Percentiles rank a stretch among this genome's conserved stretches.
Conservation (phyloP, 2,888 invertebrate genomes). For the Trichopoda pennipes region DNA sequence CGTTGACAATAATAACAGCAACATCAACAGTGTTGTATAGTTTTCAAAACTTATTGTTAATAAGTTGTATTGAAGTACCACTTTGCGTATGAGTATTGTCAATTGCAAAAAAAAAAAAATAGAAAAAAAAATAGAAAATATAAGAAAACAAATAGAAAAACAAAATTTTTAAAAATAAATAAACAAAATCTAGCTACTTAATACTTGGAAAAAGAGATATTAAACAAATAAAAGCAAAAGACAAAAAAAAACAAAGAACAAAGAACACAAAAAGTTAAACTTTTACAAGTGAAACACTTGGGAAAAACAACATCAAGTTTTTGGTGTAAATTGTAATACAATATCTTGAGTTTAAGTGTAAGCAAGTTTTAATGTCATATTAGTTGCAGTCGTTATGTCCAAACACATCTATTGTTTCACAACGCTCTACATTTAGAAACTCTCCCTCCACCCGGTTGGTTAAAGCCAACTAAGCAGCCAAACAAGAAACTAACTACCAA, state of each 20-base stretch:
- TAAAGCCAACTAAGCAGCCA: slow-evolving; percentile 2
- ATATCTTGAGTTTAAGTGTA: slow-evolving; percentile 61
- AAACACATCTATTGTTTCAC: slow-evolving; percentile 35
- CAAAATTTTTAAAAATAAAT: slow-evolving; percentile 28
- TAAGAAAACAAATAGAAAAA: slow-evolving; percentile 29
- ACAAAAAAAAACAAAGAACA: slow-evolving; percentile 42
- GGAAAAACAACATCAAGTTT: slow-evolving; percentile 66
- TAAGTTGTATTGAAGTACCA: slow-evolving; percentile 57
- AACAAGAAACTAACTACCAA: slow-evolving; percentile 55
- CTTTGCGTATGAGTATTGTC: slow-evolving; percentile 68
- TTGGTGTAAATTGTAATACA: slow-evolving; percentile 67
- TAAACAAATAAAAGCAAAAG: slow-evolving; percentile 44
- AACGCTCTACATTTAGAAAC: neutral
- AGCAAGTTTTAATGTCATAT: slow-evolving; percentile 68
- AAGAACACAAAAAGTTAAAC: slow-evolving; percentile 57
- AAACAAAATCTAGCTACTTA: slow-evolving; percentile 31
- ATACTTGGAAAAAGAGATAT: slow-evolving; percentile 11
- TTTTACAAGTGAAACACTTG: slow-evolving; percentile 66
- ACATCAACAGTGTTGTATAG: slow-evolving; percentile 44
- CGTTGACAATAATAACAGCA: slow-evolving; percentile 5
- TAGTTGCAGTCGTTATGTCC: slow-evolving; percentile 64
- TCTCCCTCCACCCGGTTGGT: neutral
- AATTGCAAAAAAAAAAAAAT: slow-evolving; percentile 65
- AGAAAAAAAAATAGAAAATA: too few species aligned
- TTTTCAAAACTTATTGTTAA: slow-evolving; percentile 56